Percentiles rank a stretch among this genome's conserved stretches.
Evolutionary conservation across 2,888 invertebrate species (phyloP).

Genomic region (Ptycholaimellus sp.): DNA sequence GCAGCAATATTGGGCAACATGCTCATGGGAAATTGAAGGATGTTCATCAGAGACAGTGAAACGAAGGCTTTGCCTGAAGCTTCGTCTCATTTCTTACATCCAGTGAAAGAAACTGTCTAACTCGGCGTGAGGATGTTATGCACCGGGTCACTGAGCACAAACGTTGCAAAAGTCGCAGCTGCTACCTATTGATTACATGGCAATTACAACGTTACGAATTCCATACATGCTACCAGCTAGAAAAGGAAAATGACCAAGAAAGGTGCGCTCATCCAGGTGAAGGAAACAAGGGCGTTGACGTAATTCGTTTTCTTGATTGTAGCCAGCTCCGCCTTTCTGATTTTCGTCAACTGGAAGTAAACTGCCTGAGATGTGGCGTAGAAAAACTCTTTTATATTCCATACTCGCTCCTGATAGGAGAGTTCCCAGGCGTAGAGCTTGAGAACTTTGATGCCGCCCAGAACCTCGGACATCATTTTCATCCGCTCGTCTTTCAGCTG

Average conservation of each 20-base stretch:
- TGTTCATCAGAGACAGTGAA: conserved; percentile 84
- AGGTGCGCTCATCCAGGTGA: conserved; percentile 10
- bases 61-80: conserved; percentile 59
- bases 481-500: conserved; percentile 74
- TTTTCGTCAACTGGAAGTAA: conserved; percentile 48
- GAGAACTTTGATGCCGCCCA: conserved; percentile 56
- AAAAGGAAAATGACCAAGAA: too few relatives aligned
- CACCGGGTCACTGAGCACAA: conserved; percentile 35
- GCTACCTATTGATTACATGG: too few relatives aligned
- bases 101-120: not conserved
- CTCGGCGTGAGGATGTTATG: conserved; percentile 13
- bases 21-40: conserved; percentile 76
- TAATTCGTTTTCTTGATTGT: conserved; percentile 34
- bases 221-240: not conserved
- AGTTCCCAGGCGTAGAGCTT: conserved; percentile 35
- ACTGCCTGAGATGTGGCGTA: too few relatives aligned
- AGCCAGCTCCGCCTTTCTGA: conserved; percentile 63
- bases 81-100: not conserved
- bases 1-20: conserved; percentile 41
- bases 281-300: conserved; percentile 10
- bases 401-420: conserved; percentile 8
- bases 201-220: conserved; percentile 4
- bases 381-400: not conserved
- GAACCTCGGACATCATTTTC: conserved; percentile 71
- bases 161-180: conserved; percentile 56